Conservation (phyloP, 2,113 vertebrate species). For the Equus przewalskii region DNA sequence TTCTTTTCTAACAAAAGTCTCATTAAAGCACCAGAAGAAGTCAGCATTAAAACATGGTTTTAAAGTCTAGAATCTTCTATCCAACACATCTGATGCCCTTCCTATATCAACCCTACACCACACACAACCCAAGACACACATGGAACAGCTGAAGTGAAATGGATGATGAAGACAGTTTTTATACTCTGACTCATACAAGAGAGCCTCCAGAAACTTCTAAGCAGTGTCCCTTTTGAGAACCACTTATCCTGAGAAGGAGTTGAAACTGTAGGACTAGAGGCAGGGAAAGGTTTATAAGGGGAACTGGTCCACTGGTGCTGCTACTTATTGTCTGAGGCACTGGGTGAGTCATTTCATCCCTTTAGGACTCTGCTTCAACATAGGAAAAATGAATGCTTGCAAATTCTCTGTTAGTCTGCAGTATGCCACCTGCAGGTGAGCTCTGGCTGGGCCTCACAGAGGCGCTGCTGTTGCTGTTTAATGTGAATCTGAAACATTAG, state of each 20-base stretch:
- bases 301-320: too few species aligned
- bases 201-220: not conserved
- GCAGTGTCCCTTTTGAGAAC: not conserved
- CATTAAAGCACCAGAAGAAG: not conserved
- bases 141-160: not conserved
- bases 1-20: not conserved
- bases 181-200: not conserved
- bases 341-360: accelerated
- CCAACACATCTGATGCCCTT: not conserved
- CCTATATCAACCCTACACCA: not conserved
- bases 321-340: not conserved
- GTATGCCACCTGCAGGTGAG: not conserved
- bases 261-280: not conserved
- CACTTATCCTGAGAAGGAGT: not conserved
- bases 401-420: not conserved
- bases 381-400: not conserved
- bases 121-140: not conserved
- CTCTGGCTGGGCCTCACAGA: not conserved
- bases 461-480: not conserved
- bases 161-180: not conserved
- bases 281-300: not conserved
- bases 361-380: not conserved
- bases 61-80: not conserved
- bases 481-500: not conserved
- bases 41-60: not conserved